Percentiles rank a stretch among this genome's conserved stretches.
Evolutionary conservation across 1,140 invertebrate species (phyloP).

Genomic region (Cecropterus lyciades): DNA sequence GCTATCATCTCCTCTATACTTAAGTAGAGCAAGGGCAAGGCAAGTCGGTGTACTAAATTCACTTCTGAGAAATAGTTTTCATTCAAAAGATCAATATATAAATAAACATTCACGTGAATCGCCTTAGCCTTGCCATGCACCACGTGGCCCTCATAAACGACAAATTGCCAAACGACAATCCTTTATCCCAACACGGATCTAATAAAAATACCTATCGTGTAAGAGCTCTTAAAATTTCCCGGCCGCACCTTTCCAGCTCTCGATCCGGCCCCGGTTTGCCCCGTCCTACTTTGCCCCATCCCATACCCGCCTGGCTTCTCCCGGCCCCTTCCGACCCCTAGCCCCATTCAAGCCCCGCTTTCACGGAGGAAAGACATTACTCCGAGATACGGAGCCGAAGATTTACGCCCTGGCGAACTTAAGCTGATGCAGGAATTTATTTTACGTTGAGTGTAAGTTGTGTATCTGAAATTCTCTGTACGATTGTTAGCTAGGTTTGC

Average conservation of each 20-base stretch:
- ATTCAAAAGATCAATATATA: not conserved
- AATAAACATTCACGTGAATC: not conserved
- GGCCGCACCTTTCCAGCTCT: slow-evolving; percentile 20
- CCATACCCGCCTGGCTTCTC: not conserved
- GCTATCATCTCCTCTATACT: too few species aligned
- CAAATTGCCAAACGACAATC: slow-evolving; percentile 40
- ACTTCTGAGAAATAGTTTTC: too few species aligned
- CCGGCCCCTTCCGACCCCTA: slow-evolving; percentile 13
- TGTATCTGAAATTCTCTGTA: not conserved
- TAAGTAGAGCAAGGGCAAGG: too few species aligned
- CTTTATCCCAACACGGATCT: slow-evolving; percentile 47
- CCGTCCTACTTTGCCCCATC: slow-evolving; percentile 17
- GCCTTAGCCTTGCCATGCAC: not conserved
- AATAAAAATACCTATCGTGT: slow-evolving; percentile 53
- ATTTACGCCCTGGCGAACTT: slow-evolving; percentile 45
- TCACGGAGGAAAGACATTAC: slow-evolving; percentile 49
- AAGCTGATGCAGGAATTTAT: slow-evolving; percentile 48
- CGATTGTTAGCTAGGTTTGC: not conserved
- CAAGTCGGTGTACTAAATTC: too few species aligned
- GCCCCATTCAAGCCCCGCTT: slow-evolving; percentile 34
- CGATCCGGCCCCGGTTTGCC: not conserved
- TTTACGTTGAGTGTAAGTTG: slow-evolving; percentile 38
- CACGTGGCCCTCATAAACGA: slow-evolving; percentile 25
- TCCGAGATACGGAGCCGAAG: slow-evolving; percentile 45
- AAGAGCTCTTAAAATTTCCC: slow-evolving; percentile 57